Evolutionary conservation across 37 sponge, comb jelly and placozoan genomes (phyloP).

Genomic region (Beroe forskalii): DNA sequence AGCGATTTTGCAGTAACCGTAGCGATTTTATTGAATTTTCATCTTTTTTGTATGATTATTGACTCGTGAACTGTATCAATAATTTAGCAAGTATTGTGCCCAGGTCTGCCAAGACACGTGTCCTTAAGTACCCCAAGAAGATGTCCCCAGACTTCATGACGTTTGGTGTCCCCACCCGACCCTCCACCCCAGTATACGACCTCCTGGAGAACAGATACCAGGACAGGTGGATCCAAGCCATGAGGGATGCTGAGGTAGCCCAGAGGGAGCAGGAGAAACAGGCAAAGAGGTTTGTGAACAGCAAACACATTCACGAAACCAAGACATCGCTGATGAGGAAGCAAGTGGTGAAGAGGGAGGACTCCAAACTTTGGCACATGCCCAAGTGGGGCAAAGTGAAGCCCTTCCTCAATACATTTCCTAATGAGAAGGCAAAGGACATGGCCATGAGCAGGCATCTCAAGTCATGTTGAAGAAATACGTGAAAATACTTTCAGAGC

Average conservation of each 20-base stretch:
- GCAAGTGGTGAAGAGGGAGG: background rate
- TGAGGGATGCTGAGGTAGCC: conserved; percentile 3
- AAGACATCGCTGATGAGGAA: conserved; percentile 25
- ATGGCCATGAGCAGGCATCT: conserved; percentile 3
- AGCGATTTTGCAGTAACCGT: too few species aligned
- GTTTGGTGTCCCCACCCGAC: conserved; percentile 20
- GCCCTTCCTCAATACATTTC: conserved; percentile 17
- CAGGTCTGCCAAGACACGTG: background rate
- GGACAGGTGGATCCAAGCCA: conserved; percentile 17
- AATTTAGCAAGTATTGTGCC: too few species aligned
- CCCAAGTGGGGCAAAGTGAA: conserved; percentile 17
- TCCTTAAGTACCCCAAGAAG: background rate
- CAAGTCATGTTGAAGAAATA: too few species aligned
- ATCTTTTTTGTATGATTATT: too few species aligned
- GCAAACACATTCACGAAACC: conserved; percentile 8
- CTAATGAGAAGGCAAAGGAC: background rate
- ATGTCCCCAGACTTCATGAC: conserved; percentile 57
- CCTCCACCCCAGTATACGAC: conserved; percentile 48
- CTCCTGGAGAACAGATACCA: conserved; percentile 38
- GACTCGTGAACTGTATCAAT: too few species aligned
- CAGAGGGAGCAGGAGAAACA: conserved; percentile 55
- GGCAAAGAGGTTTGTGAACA: background rate
- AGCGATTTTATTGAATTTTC: too few species aligned
- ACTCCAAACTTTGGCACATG: conserved; percentile 43
- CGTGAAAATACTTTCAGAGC: too few species aligned